A percentile compares a stretch with the other conserved stretches of the same genome.
Conservation (phyloP, 2,113 vertebrate genomes). For the Speoplatyrhinus poulsoni region DNA sequence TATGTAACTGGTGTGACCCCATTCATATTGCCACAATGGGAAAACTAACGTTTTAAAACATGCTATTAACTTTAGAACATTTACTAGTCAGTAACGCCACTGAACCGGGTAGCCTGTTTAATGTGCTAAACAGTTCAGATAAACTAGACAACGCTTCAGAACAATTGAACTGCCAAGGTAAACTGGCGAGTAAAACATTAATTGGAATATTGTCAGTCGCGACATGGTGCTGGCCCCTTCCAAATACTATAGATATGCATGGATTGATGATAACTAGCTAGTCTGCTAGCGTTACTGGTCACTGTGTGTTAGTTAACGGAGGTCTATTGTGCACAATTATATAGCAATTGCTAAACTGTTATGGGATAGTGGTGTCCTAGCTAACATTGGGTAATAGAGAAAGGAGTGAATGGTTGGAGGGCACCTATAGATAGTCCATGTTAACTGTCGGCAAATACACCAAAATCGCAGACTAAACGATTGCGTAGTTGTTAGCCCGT, state of each 20-base stretch:
- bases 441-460: constrained; percentile 23
- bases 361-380: constrained; percentile 24
- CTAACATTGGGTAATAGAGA: constrained; percentile 6
- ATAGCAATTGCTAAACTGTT: constrained; percentile 22
- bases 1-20: constrained; percentile 42
- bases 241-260: constrained; percentile 10
- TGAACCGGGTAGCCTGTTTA: constrained; percentile 24
- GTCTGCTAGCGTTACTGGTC: constrained; percentile 22
- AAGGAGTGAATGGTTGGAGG: neutral
- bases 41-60: neutral
- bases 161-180: too few species aligned
- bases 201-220: neutral
- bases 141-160: constrained; percentile 8
- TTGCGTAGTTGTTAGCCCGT: constrained; percentile 73
- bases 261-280: constrained; percentile 31
- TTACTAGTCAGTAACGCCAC: neutral
- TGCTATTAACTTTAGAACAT: neutral
- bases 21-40: constrained; percentile 6
- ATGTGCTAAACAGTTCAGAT: constrained; percentile 10
- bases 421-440: neutral
- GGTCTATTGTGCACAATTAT: constrained; percentile 16
- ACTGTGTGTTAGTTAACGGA: constrained; percentile 9
- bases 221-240: neutral
- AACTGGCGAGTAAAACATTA: constrained; percentile 3
- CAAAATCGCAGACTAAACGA: constrained; percentile 51